phyloP scores from a whole-genome alignment of 1,140 invertebrate species.

The Leptopilina boulardi region DNA sequence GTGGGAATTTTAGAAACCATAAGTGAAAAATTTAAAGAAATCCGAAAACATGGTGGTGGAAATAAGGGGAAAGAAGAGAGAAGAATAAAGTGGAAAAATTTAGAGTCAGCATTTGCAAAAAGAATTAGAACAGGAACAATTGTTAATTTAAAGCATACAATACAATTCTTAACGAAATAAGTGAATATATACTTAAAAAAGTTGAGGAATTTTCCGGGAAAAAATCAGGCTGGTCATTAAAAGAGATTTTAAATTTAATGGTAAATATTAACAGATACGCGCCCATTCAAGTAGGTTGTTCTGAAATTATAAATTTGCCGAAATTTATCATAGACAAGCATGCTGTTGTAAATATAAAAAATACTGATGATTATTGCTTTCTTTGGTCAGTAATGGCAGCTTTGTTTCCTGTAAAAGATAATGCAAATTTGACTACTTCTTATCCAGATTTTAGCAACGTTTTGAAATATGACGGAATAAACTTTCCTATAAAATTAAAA shows the following conservation, averaged over 20 bases:
- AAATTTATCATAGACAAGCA: conserved; percentile 62
- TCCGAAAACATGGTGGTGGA: too few species aligned
- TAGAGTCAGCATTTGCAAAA: neutral
- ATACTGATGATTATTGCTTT: too few species aligned
- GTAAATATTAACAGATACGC: conserved; percentile 56
- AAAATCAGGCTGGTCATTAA: conserved; percentile 42
- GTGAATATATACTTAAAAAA: conserved; percentile 41
- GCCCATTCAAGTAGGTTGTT: too few species aligned
- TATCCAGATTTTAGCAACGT: too few species aligned
- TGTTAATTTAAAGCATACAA: neutral
- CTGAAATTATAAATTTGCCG: conserved; percentile 61
- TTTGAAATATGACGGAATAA: too few species aligned
- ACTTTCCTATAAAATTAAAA: too few species aligned
- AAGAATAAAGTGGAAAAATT: too few species aligned
- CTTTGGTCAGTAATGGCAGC: conserved; percentile 64
- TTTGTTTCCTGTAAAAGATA: conserved; percentile 58
- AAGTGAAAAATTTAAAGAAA: too few species aligned
- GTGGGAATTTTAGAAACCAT: too few species aligned
- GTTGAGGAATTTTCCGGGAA: conserved; percentile 46
- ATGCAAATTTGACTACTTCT: conserved; percentile 38
- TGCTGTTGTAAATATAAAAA: too few species aligned
- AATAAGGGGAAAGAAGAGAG: too few species aligned
- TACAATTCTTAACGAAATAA: conserved; percentile 45
- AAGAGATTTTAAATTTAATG: conserved; percentile 46
- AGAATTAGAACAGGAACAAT: neutral